Evolutionary conservation across 1,140 invertebrate species (phyloP), one percentile per base, ranked within the genome.

Genomic region (Eubasilissa regina): DNA sequence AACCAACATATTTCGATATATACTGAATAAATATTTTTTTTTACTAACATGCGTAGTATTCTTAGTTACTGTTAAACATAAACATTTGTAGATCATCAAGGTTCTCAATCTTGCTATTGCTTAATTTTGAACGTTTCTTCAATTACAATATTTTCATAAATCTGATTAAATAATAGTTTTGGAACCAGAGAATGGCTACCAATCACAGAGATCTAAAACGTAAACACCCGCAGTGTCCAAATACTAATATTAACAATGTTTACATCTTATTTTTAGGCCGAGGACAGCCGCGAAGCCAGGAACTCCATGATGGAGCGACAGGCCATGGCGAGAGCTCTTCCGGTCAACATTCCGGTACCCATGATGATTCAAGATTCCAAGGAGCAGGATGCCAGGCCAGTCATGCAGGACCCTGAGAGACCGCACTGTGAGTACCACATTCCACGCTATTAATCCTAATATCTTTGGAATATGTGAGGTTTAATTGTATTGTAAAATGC

Each of bases 401-500:
- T 84, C 77, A 82, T 83, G 51, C 80, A 89, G 86, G 79, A 83
- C 15, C 77, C 91, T 80, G 84, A 88, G 78, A 87, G 92, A 82
- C 92, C 91, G 80, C 92, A 92, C 79, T 92, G 92, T 92, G 85
- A 91, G 90, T 87, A 80, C 53, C 74, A 60, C 13, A 60, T 15
- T 15, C n/a, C n/a, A n/a, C n/a, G 48, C 48, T 8, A 13, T 8
- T 13, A 3, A 12, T 15, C 9, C 48, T 51, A 35, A 35, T n/a
- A n/a, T n/a, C n/a, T n/a, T n/a, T n/a, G n/a, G n/a, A n/a, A n/a
- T n/a, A n/a, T n/a, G n/a, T n/a, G n/a, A n/a, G n/a, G n/a, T n/a
- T n/a, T n/a, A n/a, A n/a, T n/a, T n/a, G n/a, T n/a, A n/a, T n/a
- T n/a, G n/a, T n/a, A n/a, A n/a, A n/a, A n/a, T n/a, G n/a, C n/a